A percentile compares a stretch with the other conserved stretches of the same genome.
These are phyloP conservation scores for Prietella phreatophila DNA, from an alignment of 2,113 vertebrate genomes.

Conservation along the genomic window DNA sequence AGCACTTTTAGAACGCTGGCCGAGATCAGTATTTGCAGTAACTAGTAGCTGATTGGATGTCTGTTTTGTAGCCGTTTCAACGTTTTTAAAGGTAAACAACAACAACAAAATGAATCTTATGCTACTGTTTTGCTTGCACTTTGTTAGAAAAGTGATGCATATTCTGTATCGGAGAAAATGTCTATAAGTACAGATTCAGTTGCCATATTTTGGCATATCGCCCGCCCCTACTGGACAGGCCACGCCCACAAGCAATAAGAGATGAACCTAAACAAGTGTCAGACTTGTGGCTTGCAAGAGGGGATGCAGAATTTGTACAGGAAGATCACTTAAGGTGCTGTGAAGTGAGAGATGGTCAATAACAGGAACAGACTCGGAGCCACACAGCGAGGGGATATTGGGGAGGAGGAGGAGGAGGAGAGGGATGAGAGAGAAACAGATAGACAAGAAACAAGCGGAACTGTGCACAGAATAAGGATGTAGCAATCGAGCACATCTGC, in stretches of 20 bases:
- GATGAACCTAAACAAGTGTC: background rate
- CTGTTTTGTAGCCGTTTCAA: background rate
- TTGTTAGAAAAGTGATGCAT: background rate
- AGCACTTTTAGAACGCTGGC: background rate
- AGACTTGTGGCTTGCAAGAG: background rate
- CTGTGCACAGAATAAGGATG: slow-evolving; percentile 55
- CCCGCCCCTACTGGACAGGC: background rate
- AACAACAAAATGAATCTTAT: background rate
- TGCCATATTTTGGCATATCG: background rate
- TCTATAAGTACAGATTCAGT: background rate
- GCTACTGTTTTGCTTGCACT: background rate
- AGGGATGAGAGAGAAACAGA: slow-evolving; percentile 47
- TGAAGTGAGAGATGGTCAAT: slow-evolving; percentile 53
- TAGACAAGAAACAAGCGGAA: slow-evolving; percentile 48
- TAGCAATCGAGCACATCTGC: slow-evolving; percentile 46
- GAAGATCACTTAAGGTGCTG: slow-evolving; percentile 30
- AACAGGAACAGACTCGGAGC: slow-evolving; percentile 40
- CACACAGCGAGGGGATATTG: slow-evolving; percentile 16
- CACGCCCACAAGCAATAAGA: background rate
- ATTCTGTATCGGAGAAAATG: background rate
- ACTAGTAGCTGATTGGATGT: background rate
- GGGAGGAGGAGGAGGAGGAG: background rate
- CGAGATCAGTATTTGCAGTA: background rate
- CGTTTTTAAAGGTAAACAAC: background rate
- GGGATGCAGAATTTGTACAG: background rate